Percentiles rank a stretch among this genome's conserved stretches.
These are phyloP conservation scores for Brachionus koreanus DNA, from an alignment of 1,140 invertebrate genomes.

Conservation along the genomic window DNA sequence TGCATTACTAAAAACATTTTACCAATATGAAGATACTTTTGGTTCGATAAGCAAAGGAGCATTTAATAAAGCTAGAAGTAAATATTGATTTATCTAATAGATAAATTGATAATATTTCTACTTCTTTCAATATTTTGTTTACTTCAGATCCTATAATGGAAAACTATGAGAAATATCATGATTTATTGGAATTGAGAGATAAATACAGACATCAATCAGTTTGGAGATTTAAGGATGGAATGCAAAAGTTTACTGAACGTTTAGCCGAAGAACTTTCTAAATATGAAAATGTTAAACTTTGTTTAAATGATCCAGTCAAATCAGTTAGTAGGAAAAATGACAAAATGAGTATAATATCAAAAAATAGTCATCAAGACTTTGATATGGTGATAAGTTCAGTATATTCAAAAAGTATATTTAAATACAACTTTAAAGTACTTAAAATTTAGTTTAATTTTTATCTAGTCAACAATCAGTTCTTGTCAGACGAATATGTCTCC, in stretches of 20 bases:
- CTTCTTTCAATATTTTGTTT: too few relatives aligned
- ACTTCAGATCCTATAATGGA: not conserved
- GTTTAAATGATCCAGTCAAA: slow-evolving; percentile 8
- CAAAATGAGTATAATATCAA: not conserved
- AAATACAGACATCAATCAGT: slow-evolving; percentile 19
- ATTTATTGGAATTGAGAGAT: not conserved
- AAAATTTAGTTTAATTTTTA: not conserved
- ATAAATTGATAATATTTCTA: not conserved
- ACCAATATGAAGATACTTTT: slow-evolving; percentile 9
- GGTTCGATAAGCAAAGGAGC: slow-evolving; percentile 28
- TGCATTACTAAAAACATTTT: slow-evolving; percentile 28
- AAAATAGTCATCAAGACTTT: not conserved
- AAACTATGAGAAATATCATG: slow-evolving; percentile 11
- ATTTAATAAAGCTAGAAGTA: slow-evolving; percentile 31
- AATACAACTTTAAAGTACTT: not conserved
- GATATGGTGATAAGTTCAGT: slow-evolving; percentile 3
- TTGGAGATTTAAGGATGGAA: slow-evolving; percentile 42
- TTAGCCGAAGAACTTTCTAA: slow-evolving; percentile 16
- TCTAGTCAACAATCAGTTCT: not conserved
- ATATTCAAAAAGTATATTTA: slow-evolving; percentile 24
- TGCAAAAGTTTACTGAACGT: not conserved
- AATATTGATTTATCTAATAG: not conserved
- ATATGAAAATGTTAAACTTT: slow-evolving; percentile 22
- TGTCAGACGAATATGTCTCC: not conserved
- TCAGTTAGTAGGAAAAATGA: not conserved